These are phyloP conservation scores for Triplophysa yarkandensis DNA, from an alignment of 2,797 vertebrate genomes.

Conservation along the genomic window DNA sequence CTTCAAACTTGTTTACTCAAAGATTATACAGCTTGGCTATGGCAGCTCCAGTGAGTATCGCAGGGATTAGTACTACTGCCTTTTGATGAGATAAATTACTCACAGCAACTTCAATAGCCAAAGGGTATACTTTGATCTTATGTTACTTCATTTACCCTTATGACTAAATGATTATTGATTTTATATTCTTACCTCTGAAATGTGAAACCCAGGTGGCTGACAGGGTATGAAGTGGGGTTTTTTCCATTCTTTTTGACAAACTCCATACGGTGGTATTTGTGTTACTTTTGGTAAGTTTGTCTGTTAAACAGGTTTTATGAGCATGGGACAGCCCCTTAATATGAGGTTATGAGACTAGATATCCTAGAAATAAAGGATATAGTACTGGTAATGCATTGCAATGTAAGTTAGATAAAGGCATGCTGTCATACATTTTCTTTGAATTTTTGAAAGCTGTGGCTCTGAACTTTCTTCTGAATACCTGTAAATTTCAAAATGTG, in stretches of 20 bases:
- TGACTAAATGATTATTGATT: slow-evolving; percentile 97
- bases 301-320: slow-evolving; percentile 69
- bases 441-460: slow-evolving; percentile 53
- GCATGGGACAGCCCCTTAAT: neutral
- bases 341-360: neutral
- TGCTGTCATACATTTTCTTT: slow-evolving; percentile 54
- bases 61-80: slow-evolving; percentile 82
- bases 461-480: slow-evolving; percentile 55
- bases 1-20: slow-evolving; percentile 86
- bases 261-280: neutral
- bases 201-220: slow-evolving; percentile 83
- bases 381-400: neutral
- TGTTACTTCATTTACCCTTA: slow-evolving; percentile 90
- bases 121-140: slow-evolving; percentile 88
- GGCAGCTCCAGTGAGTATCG: slow-evolving; percentile 74
- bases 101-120: slow-evolving; percentile 82
- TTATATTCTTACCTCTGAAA: slow-evolving; percentile 87
- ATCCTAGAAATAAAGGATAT: slow-evolving; percentile 4
- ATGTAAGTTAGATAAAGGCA: slow-evolving; percentile 43
- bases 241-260: slow-evolving; percentile 75
- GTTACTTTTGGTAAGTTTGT: slow-evolving; percentile 3
- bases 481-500: slow-evolving; percentile 51
- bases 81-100: slow-evolving; percentile 88
- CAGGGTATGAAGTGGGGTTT: slow-evolving; percentile 84
- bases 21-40: slow-evolving; percentile 81